Conservation (phyloP, 2,113 vertebrate species). For the Isichthys henryi region DNA sequence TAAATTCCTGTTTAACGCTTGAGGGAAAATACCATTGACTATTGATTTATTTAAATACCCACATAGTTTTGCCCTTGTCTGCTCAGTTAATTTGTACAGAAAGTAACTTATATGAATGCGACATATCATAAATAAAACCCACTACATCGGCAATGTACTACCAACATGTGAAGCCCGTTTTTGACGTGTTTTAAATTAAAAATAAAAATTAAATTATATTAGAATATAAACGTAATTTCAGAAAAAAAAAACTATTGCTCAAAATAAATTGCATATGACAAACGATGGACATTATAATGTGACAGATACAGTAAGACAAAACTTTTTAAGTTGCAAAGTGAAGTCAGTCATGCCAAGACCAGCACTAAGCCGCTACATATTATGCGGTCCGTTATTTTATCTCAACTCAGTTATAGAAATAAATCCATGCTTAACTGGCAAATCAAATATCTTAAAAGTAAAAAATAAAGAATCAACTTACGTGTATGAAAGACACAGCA, state of each 20-base stretch:
- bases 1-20: neutral
- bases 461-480: conserved; percentile 39
- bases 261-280: neutral
- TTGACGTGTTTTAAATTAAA: neutral
- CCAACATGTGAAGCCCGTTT: neutral
- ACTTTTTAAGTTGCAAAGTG: neutral
- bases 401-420: neutral
- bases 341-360: neutral
- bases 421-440: neutral
- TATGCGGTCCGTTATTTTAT: neutral
- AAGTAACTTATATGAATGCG: neutral
- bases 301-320: neutral
- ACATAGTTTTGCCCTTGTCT: neutral
- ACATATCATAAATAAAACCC: neutral
- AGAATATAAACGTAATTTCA: neutral
- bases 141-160: neutral
- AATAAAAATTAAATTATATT: neutral
- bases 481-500: conserved; percentile 36
- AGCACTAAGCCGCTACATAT: neutral
- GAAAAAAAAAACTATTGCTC: neutral
- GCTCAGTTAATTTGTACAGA: neutral
- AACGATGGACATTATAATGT: neutral
- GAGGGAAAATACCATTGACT: neutral
- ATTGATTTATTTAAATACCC: neutral
- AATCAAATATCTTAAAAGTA: neutral